Conservation (phyloP, 2,113 vertebrate species). For the Anarhynchus alexandrinus region DNA sequence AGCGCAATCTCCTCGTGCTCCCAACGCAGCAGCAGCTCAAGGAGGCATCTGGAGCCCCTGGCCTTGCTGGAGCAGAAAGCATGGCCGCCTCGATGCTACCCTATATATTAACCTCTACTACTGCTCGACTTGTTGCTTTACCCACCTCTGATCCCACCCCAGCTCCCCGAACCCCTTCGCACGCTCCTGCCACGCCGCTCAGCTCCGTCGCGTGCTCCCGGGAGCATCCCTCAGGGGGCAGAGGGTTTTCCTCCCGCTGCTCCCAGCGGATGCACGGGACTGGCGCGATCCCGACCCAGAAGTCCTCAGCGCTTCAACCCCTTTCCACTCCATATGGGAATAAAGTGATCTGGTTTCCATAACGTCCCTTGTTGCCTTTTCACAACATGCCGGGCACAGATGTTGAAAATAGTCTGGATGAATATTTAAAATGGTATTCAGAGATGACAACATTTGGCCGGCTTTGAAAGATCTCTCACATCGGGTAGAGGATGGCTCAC, state of each 20-base stretch:
- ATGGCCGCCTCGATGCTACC: neutral
- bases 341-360: constrained; percentile 54
- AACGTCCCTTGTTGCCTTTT: constrained; percentile 39
- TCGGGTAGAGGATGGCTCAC: neutral
- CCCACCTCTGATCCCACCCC: neutral
- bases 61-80: neutral
- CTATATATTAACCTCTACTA: neutral
- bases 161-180: neutral
- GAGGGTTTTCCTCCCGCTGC: neutral
- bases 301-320: neutral
- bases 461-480: constrained; percentile 58
- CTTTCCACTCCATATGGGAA: constrained; percentile 15
- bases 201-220: neutral
- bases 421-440: constrained; percentile 61
- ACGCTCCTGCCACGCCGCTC: neutral
- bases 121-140: neutral
- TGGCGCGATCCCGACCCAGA: neutral
- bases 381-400: constrained; percentile 43
- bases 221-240: neutral
- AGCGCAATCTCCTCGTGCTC: neutral
- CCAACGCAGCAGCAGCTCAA: neutral
- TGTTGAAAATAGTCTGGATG: constrained; percentile 59
- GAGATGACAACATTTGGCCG: constrained; percentile 49
- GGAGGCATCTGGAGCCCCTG: neutral
- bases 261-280: neutral